A percentile compares a stretch with the other conserved stretches of the same genome.
Evolutionary conservation across 2,888 invertebrate species (phyloP).

Genomic region (Eulithis prunata): DNA sequence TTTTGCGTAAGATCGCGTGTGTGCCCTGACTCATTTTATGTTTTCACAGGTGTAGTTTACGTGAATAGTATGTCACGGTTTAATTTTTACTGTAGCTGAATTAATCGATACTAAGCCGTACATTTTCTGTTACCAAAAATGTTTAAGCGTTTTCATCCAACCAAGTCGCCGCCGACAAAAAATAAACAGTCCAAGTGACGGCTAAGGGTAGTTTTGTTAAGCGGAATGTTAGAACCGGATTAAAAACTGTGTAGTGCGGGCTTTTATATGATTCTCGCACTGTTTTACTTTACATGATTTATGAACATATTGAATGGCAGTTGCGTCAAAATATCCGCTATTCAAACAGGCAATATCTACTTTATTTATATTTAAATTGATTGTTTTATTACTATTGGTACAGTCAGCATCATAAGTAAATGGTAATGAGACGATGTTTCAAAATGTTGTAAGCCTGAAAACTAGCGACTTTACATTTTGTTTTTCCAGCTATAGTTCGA

Average conservation of each 20-base stretch:
- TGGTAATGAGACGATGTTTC: no score
- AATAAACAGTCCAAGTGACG: neutral
- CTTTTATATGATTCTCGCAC: constrained; percentile 40
- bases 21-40: constrained; percentile 41
- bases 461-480: no score
- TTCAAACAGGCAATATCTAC: constrained; percentile 46
- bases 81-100: constrained; percentile 28
- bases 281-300: constrained; percentile 49
- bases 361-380: constrained; percentile 39
- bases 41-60: constrained; percentile 45
- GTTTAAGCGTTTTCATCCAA: neutral
- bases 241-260: constrained; percentile 29
- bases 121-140: constrained; percentile 5
- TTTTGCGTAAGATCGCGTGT: constrained; percentile 37
- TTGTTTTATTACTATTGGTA: constrained; percentile 44
- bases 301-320: constrained; percentile 52
- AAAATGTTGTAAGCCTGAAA: no score
- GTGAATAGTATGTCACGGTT: constrained; percentile 39
- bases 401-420: no score
- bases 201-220: constrained; percentile 5
- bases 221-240: constrained; percentile 14
- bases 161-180: no score
- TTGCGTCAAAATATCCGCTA: constrained; percentile 53
- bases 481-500: no score
- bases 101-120: constrained; percentile 21